Evolutionary conservation across 1,140 invertebrate species (phyloP).

Genomic region (Araneus ventricosus): DNA sequence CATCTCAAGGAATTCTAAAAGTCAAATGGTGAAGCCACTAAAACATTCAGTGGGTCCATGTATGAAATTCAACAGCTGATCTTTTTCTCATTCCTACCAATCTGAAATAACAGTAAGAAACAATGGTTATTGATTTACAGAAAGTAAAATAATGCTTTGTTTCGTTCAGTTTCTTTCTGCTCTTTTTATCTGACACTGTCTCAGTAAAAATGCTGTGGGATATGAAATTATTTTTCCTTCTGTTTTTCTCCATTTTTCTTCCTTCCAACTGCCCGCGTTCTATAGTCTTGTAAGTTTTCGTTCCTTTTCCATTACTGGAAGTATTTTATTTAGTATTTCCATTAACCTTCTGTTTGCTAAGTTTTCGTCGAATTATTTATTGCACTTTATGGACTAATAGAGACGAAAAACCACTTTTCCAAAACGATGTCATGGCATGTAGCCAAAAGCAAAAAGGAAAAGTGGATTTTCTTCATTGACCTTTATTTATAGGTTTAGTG

Average conservation of each 20-base stretch:
- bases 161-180: not conserved
- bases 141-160: not conserved
- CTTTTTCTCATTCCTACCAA: not conserved
- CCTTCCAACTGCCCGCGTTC: not conserved
- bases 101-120: not conserved
- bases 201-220: too few relatives aligned
- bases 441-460: not conserved
- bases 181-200: not conserved
- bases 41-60: too few relatives aligned
- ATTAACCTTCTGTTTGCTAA: conserved; percentile 7
- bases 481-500: too few relatives aligned
- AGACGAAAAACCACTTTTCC: not conserved
- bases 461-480: not conserved
- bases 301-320: not conserved
- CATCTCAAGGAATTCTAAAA: too few relatives aligned
- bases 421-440: not conserved
- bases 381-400: conserved; percentile 16
- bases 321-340: not conserved
- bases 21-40: too few relatives aligned
- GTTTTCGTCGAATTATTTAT: conserved; percentile 34
- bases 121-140: not conserved
- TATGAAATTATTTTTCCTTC: not conserved
- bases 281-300: not conserved
- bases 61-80: not conserved
- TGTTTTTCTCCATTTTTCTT: not conserved